Conservation (phyloP, 2,797 vertebrate genomes). For the Chaetophractus vellerosus region DNA sequence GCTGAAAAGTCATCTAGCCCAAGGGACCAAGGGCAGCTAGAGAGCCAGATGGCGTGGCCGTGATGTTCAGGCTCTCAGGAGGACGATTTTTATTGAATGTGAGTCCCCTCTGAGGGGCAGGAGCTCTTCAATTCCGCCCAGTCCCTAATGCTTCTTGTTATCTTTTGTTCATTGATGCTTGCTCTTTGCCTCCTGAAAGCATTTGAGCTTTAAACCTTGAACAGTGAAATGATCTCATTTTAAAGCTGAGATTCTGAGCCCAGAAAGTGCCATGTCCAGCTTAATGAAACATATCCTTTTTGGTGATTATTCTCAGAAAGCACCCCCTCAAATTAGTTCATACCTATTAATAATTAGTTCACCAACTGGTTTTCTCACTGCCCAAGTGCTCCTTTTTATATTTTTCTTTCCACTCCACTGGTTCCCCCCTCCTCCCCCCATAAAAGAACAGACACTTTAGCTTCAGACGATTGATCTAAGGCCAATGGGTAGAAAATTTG, state of each 20-base stretch:
- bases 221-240: conserved; percentile 60
- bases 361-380: background rate
- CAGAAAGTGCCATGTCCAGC: background rate
- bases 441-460: conserved; percentile 67
- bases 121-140: background rate
- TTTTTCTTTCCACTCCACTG: conserved; percentile 2
- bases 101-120: background rate
- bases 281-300: conserved; percentile 62
- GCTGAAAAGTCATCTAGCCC: background rate
- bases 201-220: background rate
- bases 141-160: background rate
- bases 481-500: conserved; percentile 28
- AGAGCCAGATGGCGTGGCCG: too few species aligned
- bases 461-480: conserved; percentile 75
- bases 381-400: background rate
- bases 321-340: conserved; percentile 37
- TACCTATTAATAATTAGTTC: conserved; percentile 74
- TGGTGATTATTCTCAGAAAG: conserved; percentile 49
- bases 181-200: conserved; percentile 42
- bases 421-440: conserved; percentile 38
- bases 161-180: background rate
- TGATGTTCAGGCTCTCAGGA: background rate
- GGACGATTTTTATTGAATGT: background rate
- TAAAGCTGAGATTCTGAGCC: background rate
- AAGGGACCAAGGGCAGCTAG: background rate